phyloP scores from a whole-genome alignment of 2,888 invertebrate genomes.

The Parapristionchus giblindavisi region DNA sequence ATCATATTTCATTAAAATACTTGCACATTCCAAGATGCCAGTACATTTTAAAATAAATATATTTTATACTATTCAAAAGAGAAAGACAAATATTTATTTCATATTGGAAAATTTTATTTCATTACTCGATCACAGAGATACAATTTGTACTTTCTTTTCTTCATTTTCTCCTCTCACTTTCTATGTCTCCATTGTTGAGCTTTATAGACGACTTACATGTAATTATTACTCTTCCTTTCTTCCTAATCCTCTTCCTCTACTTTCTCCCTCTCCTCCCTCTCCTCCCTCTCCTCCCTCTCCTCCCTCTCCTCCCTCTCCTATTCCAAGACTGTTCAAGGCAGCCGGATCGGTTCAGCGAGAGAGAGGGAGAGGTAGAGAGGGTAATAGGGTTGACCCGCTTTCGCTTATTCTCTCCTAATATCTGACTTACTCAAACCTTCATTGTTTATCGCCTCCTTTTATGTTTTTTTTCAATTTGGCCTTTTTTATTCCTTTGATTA shows the following conservation, averaged over 20 bases:
- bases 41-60: too few relatives aligned
- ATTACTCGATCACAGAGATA: too few relatives aligned
- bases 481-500: neutral
- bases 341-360: constrained; percentile 7
- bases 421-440: neutral
- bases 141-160: too few relatives aligned
- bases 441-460: neutral
- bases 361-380: neutral
- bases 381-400: constrained; percentile 33
- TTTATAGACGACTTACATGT: too few relatives aligned
- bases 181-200: too few relatives aligned
- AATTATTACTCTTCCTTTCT: neutral
- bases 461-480: neutral
- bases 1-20: too few relatives aligned
- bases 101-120: too few relatives aligned
- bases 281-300: neutral
- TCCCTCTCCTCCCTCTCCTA: neutral
- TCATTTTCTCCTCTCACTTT: too few relatives aligned
- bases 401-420: neutral
- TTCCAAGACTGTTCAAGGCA: neutral
- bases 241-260: neutral
- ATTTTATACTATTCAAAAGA: too few relatives aligned
- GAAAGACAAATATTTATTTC: too few relatives aligned
- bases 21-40: too few relatives aligned
- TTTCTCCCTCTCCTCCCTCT: neutral